Conservation (phyloP, 2,113 vertebrate genomes). For the Pelecanoides urinatrix region DNA sequence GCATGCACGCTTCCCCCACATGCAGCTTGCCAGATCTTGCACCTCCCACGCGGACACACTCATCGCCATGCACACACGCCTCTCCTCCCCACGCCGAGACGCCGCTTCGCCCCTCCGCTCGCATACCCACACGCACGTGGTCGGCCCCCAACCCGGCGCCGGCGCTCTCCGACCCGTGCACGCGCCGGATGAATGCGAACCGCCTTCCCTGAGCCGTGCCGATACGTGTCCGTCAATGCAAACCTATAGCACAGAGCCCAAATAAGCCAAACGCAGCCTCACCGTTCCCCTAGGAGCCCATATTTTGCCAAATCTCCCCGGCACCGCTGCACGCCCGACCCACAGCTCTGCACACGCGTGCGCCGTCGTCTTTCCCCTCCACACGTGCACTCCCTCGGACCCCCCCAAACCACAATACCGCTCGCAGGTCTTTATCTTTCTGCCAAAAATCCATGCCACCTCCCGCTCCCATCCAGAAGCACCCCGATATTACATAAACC, state of each 20-base stretch:
- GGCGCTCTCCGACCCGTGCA: fast-evolving
- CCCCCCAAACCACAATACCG: neutral
- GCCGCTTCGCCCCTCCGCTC: neutral
- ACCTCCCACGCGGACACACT: slow-evolving; percentile 15
- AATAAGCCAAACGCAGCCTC: fast-evolving
- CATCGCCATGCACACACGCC: neutral
- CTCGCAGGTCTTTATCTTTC: fast-evolving
- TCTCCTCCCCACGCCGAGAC: neutral
- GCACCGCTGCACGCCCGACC: fast-evolving
- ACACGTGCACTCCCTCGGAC: fast-evolving
- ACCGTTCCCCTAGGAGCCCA: neutral
- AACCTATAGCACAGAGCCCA: neutral
- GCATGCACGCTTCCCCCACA: neutral
- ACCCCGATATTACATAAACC: neutral
- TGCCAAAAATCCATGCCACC: neutral
- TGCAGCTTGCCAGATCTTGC: slow-evolving; percentile 5
- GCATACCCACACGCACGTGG: neutral
- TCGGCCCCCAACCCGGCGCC: neutral
- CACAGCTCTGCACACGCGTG: fast-evolving
- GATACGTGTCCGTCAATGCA: fast-evolving
- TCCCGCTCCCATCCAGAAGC: neutral
- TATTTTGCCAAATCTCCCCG: fast-evolving
- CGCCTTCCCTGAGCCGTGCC: neutral
- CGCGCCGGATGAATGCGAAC: fast-evolving
- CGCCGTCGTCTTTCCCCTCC: neutral